These are phyloP conservation scores for Corydoras maculifer DNA, from an alignment of 2,113 vertebrate genomes.

Conservation along the genomic window DNA sequence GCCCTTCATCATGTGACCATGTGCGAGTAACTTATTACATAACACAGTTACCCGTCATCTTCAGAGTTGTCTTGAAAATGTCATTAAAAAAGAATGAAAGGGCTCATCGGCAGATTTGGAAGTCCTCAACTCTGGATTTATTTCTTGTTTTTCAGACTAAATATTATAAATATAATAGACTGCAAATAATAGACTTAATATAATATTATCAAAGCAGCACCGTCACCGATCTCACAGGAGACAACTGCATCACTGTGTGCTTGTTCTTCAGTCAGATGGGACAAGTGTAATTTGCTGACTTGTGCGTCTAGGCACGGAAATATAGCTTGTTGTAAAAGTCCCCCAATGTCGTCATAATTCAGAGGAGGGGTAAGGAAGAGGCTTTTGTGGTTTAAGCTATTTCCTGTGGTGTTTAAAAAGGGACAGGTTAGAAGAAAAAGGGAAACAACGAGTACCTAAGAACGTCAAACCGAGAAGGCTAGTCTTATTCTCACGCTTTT, in stretches of 20 bases:
- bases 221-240: too few relatives aligned
- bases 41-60: neutral
- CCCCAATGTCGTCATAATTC: conserved; percentile 1
- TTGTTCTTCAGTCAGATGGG: too few relatives aligned
- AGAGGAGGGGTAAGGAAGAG: conserved; percentile 22
- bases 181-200: neutral
- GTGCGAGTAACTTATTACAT: neutral
- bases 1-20: neutral
- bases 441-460: neutral
- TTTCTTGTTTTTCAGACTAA: neutral
- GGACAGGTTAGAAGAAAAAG: neutral
- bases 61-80: neutral
- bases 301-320: neutral
- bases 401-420: conserved; percentile 17
- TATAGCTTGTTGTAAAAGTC: neutral
- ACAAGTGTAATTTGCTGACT: too few relatives aligned
- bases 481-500: too few relatives aligned
- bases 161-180: too few relatives aligned
- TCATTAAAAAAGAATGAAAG: neutral
- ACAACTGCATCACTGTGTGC: too few relatives aligned
- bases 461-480: neutral
- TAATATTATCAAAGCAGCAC: neutral
- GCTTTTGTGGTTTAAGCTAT: conserved; percentile 22
- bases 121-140: neutral
- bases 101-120: too few relatives aligned